Conservation (phyloP, 2,797 vertebrate genomes). For the Enteromius anoplus region DNA sequence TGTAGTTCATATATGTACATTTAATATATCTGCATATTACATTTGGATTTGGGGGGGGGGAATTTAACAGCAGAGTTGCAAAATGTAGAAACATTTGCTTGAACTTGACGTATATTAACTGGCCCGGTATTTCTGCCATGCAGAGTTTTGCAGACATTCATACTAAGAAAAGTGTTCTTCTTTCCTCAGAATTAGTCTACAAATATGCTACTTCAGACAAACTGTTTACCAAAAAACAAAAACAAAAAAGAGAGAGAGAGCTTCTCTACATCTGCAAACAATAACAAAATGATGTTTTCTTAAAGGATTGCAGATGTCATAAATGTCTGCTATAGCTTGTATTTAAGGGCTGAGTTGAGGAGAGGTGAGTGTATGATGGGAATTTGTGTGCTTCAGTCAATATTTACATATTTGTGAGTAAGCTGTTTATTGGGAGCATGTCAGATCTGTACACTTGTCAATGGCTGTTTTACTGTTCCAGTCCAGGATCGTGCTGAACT, state of each 20-base stretch:
- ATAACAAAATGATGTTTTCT: background rate
- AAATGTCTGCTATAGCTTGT: background rate
- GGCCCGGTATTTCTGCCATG: background rate
- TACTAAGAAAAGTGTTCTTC: background rate
- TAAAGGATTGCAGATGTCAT: slow-evolving; percentile 1
- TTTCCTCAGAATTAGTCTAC: background rate
- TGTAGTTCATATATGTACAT: background rate
- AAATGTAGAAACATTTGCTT: background rate
- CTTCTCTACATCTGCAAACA: background rate
- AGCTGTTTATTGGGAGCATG: slow-evolving; percentile 10
- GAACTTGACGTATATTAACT: background rate
- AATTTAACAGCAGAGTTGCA: background rate
- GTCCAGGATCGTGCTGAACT: background rate
- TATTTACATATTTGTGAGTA: slow-evolving; percentile 32
- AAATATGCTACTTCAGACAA: slow-evolving; percentile 55
- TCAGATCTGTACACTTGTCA: slow-evolving; percentile 29
- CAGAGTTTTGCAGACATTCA: background rate
- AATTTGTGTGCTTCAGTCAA: slow-evolving; percentile 5
- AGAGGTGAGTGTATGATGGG: background rate
- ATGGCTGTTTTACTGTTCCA: background rate
- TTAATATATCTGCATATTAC: background rate
- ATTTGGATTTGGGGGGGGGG: background rate
- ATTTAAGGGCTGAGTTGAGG: background rate
- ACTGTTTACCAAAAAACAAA: slow-evolving; percentile 60
- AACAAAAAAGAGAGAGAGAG: background rate